phyloP scores from a whole-genome alignment of 2,888 invertebrate genomes.

The Brachypalpus laphriformis region DNA sequence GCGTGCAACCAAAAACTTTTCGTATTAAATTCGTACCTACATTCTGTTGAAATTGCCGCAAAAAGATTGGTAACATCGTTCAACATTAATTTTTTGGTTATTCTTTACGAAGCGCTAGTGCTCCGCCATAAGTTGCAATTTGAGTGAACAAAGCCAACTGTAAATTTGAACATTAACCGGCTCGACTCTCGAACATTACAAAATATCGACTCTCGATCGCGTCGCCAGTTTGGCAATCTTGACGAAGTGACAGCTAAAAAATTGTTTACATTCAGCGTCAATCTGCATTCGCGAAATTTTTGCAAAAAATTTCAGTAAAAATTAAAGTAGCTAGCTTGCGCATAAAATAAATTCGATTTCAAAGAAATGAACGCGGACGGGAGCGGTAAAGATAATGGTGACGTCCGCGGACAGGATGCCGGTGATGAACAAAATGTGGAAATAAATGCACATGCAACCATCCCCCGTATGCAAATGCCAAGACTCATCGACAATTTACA shows the following conservation, averaged over 20 bases:
- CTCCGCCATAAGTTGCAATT: neutral
- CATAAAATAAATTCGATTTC: too few relatives aligned
- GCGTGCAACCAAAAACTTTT: neutral
- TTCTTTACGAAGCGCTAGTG: constrained; percentile 1
- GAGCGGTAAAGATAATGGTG: neutral
- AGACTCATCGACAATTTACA: neutral
- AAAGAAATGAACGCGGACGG: neutral
- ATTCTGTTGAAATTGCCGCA: neutral
- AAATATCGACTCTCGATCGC: too few relatives aligned
- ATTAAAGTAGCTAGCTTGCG: neutral
- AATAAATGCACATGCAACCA: constrained; percentile 2
- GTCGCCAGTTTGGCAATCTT: too few relatives aligned
- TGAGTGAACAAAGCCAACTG: neutral
- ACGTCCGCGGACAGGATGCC: neutral
- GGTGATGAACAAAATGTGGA: neutral
- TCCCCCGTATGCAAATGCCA: constrained; percentile 4
- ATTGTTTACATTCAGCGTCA: too few relatives aligned
- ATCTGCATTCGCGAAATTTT: too few relatives aligned
- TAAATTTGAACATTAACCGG: too few relatives aligned
- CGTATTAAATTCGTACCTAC: too few relatives aligned
- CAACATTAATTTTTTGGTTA: neutral
- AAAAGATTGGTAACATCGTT: neutral
- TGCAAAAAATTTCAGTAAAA: too few relatives aligned
- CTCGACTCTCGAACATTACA: too few relatives aligned
- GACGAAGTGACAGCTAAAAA: too few relatives aligned